Evolutionary conservation across 2,888 invertebrate species (phyloP).

Genomic region (Epinotia demarniana): DNA sequence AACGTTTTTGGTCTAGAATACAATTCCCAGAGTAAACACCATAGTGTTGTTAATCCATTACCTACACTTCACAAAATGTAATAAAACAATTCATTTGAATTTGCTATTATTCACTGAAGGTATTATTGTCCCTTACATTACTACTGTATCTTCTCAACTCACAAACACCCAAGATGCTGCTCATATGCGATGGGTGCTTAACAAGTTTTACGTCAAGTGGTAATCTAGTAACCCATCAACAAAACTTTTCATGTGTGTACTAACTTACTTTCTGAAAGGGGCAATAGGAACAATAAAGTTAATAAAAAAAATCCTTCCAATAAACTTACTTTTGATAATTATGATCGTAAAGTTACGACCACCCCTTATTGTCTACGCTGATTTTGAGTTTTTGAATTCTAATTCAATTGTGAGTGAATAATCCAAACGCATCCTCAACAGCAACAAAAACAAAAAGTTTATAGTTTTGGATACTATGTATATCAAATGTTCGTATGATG

Average conservation of each 20-base stretch:
- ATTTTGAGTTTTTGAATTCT: background rate
- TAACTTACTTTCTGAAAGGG: background rate
- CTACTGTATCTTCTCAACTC: constrained; percentile 10
- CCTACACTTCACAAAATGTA: constrained; percentile 28
- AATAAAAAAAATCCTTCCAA: background rate
- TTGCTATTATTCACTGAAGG: constrained; percentile 29
- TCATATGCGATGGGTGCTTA: too few relatives aligned
- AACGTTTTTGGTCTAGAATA: too few relatives aligned
- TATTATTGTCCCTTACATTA: too few relatives aligned
- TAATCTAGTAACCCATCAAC: constrained; percentile 42
- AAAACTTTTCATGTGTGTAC: constrained; percentile 42
- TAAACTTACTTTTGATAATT: background rate
- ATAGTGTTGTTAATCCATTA: constrained; percentile 42
- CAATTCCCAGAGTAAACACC: too few relatives aligned
- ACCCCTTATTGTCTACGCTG: background rate
- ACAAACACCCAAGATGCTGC: background rate
- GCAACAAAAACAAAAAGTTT: background rate
- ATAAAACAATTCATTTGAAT: background rate
- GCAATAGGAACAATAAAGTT: background rate
- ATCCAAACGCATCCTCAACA: background rate
- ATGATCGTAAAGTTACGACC: background rate
- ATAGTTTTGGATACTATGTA: background rate
- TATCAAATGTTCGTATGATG: too few relatives aligned
- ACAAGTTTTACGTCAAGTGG: constrained; percentile 45
- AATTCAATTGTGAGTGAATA: background rate